phyloP scores from a whole-genome alignment of 1,140 invertebrate species.

The Aleiodes sp. region DNA sequence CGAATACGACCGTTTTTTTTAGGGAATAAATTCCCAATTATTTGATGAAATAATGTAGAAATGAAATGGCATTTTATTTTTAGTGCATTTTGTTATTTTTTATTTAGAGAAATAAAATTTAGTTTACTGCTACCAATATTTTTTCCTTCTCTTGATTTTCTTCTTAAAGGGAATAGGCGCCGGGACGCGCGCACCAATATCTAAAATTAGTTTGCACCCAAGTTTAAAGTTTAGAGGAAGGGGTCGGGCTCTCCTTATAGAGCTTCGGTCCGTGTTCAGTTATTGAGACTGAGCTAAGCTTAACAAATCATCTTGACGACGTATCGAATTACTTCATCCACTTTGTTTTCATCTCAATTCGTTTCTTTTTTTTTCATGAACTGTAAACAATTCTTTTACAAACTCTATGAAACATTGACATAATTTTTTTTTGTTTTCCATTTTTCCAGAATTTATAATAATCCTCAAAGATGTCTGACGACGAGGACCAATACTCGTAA shows the following conservation, averaged over 20 bases:
- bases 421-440: conserved; percentile 36
- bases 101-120: background rate
- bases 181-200: conserved; percentile 28
- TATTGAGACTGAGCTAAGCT: conserved; percentile 57
- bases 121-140: background rate
- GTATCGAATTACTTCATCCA: conserved; percentile 62
- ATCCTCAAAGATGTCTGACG: conserved; percentile 64
- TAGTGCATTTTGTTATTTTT: background rate
- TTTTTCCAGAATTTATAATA: conserved; percentile 58
- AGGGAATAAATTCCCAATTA: too few relatives aligned
- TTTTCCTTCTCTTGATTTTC: conserved; percentile 2
- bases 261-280: conserved; percentile 50
- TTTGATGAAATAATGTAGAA: too few relatives aligned
- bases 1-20: too few relatives aligned
- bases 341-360: conserved; percentile 38
- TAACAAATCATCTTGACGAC: conserved; percentile 53
- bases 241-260: conserved; percentile 63
- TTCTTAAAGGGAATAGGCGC: background rate
- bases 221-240: conserved; percentile 47
- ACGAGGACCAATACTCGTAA: conserved; percentile 68
- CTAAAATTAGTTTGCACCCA: conserved; percentile 60
- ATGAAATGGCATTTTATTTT: background rate
- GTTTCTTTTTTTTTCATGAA: conserved; percentile 22
- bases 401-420: background rate
- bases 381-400: background rate